Base-by-base conservation (phyloP, 2,113 vertebrate genomes). In the Brienomyrus brachyistius region DNA sequence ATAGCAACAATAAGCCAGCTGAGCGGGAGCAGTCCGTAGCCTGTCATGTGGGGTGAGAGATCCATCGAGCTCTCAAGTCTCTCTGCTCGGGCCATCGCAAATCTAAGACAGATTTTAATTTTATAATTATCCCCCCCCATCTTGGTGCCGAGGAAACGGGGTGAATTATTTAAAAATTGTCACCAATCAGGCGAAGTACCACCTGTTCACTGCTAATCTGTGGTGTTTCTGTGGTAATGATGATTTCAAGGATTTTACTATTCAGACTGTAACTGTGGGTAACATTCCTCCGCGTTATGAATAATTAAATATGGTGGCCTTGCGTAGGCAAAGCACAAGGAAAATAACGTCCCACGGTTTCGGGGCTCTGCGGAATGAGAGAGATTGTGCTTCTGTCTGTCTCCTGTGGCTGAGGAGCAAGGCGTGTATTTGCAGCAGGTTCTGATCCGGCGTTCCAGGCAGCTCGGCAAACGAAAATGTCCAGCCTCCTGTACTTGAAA, bases 221-320 rank as follows among this genome's bases (percentile, higher is more conserved):
- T 66, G 9, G 1, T 66, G 86, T 43, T 87, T 56, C n/a, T 21
- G 31, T 52, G 59, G 87, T 56, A 66, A 54, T 43, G 5, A 45
- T 40, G 19, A 9, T 88, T 47, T 47, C 6, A 91, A 91, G 11
- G 87, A 80, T 89, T 91, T 85, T 54, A 91, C 92, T 90, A 89
- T 91, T 93, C 91, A 91, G 86, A 89, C 87, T 70, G 35, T 21
- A 23, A 47, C 50, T 10, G 27, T 88, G 50, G 82, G 82, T 83
- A 50, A 43, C 35, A 80, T 80, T 90, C 59, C 85, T 82, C 74
- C 21, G 21, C 70, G 45, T 66, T 4, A 88, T 82, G 54, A 89
- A 91, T 89, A 84, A 90, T 90, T 90, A 90, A 87, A 83, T 51
- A 27, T 43, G 74, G 83, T 23, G 51, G 15, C 31, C 3, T 35